These are phyloP conservation scores for Fringilla coelebs DNA, from an alignment of 2,797 vertebrate genomes.

Conservation along the genomic window DNA sequence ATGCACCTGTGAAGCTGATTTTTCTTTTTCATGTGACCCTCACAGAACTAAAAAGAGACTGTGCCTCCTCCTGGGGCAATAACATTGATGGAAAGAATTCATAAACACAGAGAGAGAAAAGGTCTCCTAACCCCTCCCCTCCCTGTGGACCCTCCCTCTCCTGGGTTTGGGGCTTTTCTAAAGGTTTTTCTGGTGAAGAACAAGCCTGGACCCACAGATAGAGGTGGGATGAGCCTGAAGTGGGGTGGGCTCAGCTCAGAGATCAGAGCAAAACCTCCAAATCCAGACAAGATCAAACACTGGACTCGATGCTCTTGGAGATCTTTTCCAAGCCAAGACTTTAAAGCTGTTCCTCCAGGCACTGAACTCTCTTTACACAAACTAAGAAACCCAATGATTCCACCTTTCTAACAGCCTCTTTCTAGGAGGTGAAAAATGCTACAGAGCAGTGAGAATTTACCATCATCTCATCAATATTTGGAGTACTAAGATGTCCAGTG, in stretches of 20 bases:
- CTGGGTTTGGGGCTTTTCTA: not conserved
- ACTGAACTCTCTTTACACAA: not conserved
- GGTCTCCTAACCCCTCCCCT: not conserved
- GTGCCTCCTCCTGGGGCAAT: not conserved
- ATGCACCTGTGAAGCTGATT: slow-evolving; percentile 48
- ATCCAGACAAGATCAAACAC: not conserved
- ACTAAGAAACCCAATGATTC: not conserved
- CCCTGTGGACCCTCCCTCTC: not conserved
- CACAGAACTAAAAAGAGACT: not conserved
- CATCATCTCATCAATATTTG: not conserved
- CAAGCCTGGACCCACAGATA: not conserved
- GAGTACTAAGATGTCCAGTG: not conserved
- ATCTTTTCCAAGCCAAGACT: not conserved
- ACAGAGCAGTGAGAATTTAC: not conserved
- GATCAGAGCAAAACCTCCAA: not conserved
- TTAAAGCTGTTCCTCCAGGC: not conserved
- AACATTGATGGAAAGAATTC: not conserved
- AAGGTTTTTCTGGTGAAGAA: not conserved
- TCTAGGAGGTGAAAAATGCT: not conserved
- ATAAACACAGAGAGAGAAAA: not conserved
- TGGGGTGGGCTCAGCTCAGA: not conserved
- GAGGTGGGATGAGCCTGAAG: not conserved
- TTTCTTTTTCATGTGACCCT: slow-evolving; percentile 34
- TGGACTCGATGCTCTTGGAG: not conserved
- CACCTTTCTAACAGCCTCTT: not conserved